phyloP scores from a whole-genome alignment of 2,113 vertebrate genomes.

The Epinephelus moara region DNA sequence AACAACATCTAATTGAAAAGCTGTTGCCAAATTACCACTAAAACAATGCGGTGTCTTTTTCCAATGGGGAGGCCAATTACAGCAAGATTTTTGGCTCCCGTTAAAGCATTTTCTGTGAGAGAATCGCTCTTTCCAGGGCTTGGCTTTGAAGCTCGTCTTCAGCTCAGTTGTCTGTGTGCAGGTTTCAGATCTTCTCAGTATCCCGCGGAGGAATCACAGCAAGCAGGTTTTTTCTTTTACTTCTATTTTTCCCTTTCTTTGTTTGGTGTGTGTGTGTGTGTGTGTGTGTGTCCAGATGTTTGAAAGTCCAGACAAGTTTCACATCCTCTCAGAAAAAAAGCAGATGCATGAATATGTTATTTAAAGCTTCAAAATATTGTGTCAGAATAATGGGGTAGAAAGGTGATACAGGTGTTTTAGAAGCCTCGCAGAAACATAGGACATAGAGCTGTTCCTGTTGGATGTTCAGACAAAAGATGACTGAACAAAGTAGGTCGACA shows the following conservation, averaged over 20 bases:
- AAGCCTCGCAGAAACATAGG: neutral
- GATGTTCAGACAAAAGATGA: slow-evolving; percentile 35
- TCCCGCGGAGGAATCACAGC: neutral
- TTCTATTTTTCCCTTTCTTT: neutral
- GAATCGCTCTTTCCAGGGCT: neutral
- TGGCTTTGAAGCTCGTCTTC: slow-evolving; percentile 20
- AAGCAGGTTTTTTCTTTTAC: neutral
- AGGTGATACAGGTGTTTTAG: slow-evolving; percentile 17
- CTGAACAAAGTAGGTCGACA: slow-evolving; percentile 23
- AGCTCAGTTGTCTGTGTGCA: slow-evolving; percentile 4
- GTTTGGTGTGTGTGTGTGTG: neutral
- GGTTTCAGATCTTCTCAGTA: slow-evolving; percentile 21
- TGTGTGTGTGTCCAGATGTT: neutral
- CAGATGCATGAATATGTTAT: neutral
- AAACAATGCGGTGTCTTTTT: neutral
- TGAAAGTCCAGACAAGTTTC: neutral
- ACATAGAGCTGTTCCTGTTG: slow-evolving; percentile 16
- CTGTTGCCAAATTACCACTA: neutral
- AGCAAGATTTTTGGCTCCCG: neutral
- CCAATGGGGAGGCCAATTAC: slow-evolving; percentile 5
- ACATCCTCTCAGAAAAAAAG: neutral
- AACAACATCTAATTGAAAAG: neutral
- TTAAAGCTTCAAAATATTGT: slow-evolving; percentile 17
- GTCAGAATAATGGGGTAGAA: slow-evolving; percentile 13
- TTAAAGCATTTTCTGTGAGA: neutral